Conservation (phyloP, 2,888 invertebrate species). For the Limulus polyphemus region DNA sequence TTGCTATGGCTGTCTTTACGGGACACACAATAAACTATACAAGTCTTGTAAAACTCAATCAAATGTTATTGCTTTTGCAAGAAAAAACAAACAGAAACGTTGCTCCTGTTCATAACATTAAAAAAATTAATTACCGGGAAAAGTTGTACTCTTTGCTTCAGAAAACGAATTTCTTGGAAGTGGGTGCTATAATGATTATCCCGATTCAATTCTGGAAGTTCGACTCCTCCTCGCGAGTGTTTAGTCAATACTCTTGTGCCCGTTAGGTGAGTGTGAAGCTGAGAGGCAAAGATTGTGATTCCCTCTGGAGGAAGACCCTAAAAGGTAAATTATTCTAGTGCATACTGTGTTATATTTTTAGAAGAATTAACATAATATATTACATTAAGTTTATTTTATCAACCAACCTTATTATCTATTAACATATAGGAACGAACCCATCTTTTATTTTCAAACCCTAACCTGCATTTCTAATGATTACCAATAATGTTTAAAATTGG, state of each 20-base stretch:
- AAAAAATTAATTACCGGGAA: slow-evolving; percentile 54
- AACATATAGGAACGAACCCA: no score
- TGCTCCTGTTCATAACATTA: background rate
- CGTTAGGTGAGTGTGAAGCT: slow-evolving; percentile 90
- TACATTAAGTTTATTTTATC: background rate
- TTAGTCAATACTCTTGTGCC: slow-evolving; percentile 72
- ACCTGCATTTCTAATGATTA: no score
- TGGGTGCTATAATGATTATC: slow-evolving; percentile 95
- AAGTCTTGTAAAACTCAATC: background rate
- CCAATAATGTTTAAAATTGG: no score
- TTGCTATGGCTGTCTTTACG: no score
- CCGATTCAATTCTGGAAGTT: slow-evolving; percentile 68
- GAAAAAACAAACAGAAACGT: background rate
- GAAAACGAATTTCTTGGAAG: slow-evolving; percentile 87
- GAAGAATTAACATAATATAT: background rate
- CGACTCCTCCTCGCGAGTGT: slow-evolving; percentile 63
- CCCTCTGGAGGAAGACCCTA: slow-evolving; percentile 70
- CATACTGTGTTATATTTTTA: background rate
- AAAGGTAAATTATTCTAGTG: slow-evolving; percentile 24
- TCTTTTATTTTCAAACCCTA: no score
- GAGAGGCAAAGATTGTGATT: slow-evolving; percentile 85
- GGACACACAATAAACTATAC: background rate
- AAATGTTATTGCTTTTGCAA: background rate
- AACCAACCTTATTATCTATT: background rate
- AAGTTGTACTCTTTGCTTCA: slow-evolving; percentile 64